phyloP scores from a whole-genome alignment of 2,113 vertebrate species.

The Tychaedon coryphoeus region DNA sequence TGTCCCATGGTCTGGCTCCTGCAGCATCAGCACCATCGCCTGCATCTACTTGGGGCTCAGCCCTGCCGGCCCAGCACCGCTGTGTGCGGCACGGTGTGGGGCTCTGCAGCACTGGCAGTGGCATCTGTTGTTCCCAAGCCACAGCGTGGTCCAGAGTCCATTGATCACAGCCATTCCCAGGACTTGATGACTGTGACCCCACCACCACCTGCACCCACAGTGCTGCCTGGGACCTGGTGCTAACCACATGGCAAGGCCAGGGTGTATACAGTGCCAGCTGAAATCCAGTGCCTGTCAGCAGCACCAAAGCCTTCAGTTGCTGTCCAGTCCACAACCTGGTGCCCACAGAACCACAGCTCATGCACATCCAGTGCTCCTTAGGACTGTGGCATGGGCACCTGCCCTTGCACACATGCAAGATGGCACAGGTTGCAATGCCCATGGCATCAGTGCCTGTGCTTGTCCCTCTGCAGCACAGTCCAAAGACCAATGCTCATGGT shows the following conservation, averaged over 20 bases:
- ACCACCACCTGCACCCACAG: accelerated
- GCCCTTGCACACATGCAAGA: neutral
- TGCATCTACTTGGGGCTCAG: accelerated
- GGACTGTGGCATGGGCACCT: accelerated
- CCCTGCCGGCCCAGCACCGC: accelerated
- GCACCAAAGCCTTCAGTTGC: accelerated
- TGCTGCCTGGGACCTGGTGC: neutral
- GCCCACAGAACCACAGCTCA: neutral
- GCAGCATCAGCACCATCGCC: neutral
- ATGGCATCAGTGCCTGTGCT: neutral
- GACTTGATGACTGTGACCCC: neutral
- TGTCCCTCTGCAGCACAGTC: neutral
- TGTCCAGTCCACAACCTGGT: neutral
- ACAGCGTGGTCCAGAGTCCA: accelerated
- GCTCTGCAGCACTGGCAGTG: neutral
- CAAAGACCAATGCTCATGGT: accelerated
- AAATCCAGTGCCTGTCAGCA: neutral
- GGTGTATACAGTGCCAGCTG: neutral
- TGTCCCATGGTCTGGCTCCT: neutral
- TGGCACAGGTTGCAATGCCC: neutral
- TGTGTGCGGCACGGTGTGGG: accelerated
- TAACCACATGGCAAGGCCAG: accelerated
- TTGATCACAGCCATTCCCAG: accelerated
- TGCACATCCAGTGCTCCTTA: neutral
- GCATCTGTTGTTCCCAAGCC: neutral